Evolutionary conservation across 2,888 invertebrate species (phyloP), one percentile per base, ranked within the genome.

Genomic region (Metacarcinus magister): DNA sequence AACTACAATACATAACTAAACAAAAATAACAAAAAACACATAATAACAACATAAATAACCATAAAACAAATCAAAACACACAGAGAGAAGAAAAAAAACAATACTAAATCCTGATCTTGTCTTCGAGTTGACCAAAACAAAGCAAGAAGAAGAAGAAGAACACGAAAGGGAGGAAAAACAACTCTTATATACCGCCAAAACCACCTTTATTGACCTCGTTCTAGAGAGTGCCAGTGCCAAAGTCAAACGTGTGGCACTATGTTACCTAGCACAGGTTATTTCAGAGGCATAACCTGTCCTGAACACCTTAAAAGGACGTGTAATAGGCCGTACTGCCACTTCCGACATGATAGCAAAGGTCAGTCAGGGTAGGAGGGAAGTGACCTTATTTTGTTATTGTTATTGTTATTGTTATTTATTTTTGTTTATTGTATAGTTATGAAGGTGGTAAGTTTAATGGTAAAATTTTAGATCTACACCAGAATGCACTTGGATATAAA

Each of bases 281-380:
- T 96, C 89, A 87, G 95, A 8, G 95, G 95, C 32, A 95, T 96
- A 0, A 44, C 94, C 10, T 96, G 96, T 75, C 96, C 96, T 16
- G 95, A 60, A 19, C 82, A 96, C 54, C 92, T 94, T 75, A 90
- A 60, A 28, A 91, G 95, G 39, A 82, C 92, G 0, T 96, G 96
- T 39, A 43, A n/a, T n/a, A 90, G 96, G 0, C 96, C 96, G 19
- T 96, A 95, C 94, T 96, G 96, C 93, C 96, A 96, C 60, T 96
- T 96, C 89, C 96, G 90, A 48, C 96, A 96, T 67, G 39, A 89
- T 54, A 95, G 87, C 92, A 96, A 94, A 96, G 96, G 96, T 93
- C 96, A 87, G 94, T 54, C 82, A 39, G 39, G 39, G 39, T 39
- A 39, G 0, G 39, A 39, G 39, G 39, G 39, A 39, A 39, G 39